These are phyloP conservation scores for Hesperia comma DNA, from an alignment of 2,888 invertebrate species.

Conservation along the genomic window DNA sequence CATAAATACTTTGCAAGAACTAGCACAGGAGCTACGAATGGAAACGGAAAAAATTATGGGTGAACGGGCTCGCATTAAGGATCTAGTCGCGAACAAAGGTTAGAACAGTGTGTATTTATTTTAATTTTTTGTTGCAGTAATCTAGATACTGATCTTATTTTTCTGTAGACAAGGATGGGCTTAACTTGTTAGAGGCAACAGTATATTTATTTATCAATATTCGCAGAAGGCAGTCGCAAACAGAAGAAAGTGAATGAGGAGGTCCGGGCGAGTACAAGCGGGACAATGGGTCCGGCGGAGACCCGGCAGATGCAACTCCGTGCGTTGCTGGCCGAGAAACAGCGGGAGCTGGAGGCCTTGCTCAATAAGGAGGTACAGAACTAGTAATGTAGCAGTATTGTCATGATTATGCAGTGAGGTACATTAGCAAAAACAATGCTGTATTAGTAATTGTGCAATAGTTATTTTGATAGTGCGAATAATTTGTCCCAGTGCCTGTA, in stretches of 20 bases:
- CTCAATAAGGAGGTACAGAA: constrained; percentile 87
- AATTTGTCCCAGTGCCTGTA: no score
- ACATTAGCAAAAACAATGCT: no score
- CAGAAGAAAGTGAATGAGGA: constrained; percentile 78
- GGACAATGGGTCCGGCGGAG: constrained; percentile 73
- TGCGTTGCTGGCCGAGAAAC: constrained; percentile 85
- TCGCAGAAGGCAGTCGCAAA: constrained; percentile 63
- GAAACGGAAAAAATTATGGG: constrained; percentile 78
- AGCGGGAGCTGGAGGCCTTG: constrained; percentile 86
- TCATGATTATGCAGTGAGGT: no score
- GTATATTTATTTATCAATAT: neutral
- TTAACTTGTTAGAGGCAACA: no score
- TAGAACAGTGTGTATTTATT: constrained; percentile 24
- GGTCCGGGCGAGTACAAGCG: constrained; percentile 52
- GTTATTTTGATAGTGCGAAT: no score
- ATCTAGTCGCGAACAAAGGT: constrained; percentile 76
- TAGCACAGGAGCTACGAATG: constrained; percentile 75
- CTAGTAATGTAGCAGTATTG: constrained; percentile 41
- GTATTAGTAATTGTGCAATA: no score
- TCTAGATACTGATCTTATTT: no score
- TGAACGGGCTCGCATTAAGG: constrained; percentile 74
- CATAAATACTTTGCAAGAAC: constrained; percentile 72
- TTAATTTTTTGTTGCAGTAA: no score
- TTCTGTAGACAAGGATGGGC: no score
- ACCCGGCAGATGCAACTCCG: constrained; percentile 81